A percentile compares a stretch with the other conserved stretches of the same genome.
Conservation (phyloP, 1,140 invertebrate species). For the Pygmarrhopalites habei region DNA sequence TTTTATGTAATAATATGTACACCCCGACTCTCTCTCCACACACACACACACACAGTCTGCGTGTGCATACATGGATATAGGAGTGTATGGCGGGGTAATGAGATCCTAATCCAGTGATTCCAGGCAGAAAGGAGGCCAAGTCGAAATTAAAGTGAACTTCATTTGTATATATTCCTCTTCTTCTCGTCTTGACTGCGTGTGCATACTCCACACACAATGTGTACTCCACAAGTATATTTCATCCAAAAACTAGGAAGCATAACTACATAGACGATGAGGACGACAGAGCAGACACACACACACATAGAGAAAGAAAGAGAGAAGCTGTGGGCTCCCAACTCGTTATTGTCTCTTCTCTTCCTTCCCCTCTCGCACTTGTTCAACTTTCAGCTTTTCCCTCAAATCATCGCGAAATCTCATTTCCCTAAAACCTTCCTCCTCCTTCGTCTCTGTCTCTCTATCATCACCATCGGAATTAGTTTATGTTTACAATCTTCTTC, state of each 20-base stretch:
- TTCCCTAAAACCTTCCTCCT: background rate
- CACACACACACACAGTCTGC: too few species aligned
- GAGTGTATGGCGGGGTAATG: too few species aligned
- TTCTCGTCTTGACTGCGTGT: background rate
- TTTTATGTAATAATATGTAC: too few species aligned
- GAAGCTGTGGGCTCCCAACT: background rate
- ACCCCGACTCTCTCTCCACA: too few species aligned
- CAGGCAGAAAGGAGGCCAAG: conserved; percentile 1
- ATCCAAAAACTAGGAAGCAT: background rate
- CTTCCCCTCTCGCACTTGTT: background rate
- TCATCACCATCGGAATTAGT: too few species aligned
- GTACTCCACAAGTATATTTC: background rate
- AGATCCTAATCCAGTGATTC: conserved; percentile 7
- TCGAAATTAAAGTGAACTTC: conserved; percentile 7
- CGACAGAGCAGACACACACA: background rate
- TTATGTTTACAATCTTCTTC: too few species aligned
- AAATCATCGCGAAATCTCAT: conserved; percentile 3
- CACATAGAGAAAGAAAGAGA: background rate
- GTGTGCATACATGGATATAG: too few species aligned
- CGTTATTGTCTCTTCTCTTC: background rate
- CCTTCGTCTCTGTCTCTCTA: too few species aligned
- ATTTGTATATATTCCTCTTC: background rate
- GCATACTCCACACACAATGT: background rate
- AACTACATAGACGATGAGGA: background rate
- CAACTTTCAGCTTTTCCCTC: conserved; percentile 3